Percentiles rank a stretch among this genome's conserved stretches.
Conservation (phyloP, 2,888 invertebrate genomes). For the Lasioglossum leucozonium region DNA sequence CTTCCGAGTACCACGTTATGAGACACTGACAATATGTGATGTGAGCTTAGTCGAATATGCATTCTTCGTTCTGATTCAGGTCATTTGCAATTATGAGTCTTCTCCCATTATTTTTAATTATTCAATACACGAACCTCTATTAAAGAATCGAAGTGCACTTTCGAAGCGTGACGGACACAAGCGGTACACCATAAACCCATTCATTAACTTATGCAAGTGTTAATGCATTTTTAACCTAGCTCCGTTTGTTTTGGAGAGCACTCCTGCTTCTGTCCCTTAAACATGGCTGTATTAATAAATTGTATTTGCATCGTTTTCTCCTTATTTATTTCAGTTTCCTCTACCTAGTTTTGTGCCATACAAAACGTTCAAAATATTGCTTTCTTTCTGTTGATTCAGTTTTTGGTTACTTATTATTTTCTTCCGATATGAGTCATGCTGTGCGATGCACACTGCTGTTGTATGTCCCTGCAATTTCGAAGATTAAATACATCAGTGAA, state of each 20-base stretch:
- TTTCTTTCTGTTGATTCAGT: slow-evolving; percentile 21
- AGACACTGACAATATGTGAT: slow-evolving; percentile 24
- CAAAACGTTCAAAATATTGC: slow-evolving; percentile 13
- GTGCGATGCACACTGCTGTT: neutral
- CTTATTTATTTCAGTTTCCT: slow-evolving; percentile 50
- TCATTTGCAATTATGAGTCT: slow-evolving; percentile 57
- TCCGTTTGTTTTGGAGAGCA: slow-evolving; percentile 53
- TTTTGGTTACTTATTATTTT: slow-evolving; percentile 25
- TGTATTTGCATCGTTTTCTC: slow-evolving; percentile 43
- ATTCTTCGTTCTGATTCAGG: slow-evolving; percentile 56
- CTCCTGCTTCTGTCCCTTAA: slow-evolving; percentile 33
- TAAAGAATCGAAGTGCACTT: slow-evolving; percentile 20
- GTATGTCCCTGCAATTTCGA: slow-evolving; percentile 18
- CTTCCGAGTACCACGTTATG: neutral
- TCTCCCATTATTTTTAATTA: slow-evolving; percentile 37
- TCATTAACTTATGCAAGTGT: slow-evolving; percentile 48
- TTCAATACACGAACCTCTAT: slow-evolving; percentile 16
- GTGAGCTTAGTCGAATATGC: slow-evolving; percentile 48
- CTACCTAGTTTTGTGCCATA: slow-evolving; percentile 13
- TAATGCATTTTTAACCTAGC: slow-evolving; percentile 55
- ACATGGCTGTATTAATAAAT: slow-evolving; percentile 56
- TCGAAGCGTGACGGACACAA: slow-evolving; percentile 11
- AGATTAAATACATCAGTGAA: slow-evolving; percentile 15
- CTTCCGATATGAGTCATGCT: slow-evolving; percentile 18
- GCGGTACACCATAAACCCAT: slow-evolving; percentile 38